These are phyloP conservation scores for Xylota segnis DNA, from an alignment of 2,888 invertebrate genomes.

Conservation along the genomic window DNA sequence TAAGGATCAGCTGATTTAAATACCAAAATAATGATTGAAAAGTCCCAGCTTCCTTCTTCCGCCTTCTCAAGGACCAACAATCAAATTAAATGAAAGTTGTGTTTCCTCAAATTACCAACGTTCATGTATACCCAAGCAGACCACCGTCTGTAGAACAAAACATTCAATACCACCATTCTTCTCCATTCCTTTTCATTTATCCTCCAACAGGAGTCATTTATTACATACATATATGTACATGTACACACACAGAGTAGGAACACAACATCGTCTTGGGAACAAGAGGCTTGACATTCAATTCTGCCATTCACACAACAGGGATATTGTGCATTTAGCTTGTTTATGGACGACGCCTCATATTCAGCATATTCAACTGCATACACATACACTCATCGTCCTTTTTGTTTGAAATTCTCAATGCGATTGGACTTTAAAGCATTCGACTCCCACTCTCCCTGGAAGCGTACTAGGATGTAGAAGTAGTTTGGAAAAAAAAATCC, in stretches of 20 bases:
- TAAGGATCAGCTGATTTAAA: neutral
- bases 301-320: neutral
- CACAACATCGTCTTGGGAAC: conserved; percentile 8
- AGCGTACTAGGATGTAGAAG: neutral
- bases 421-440: conserved; percentile 7
- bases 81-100: conserved; percentile 33
- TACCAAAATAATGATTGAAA: neutral
- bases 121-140: neutral
- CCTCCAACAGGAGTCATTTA: conserved; percentile 26
- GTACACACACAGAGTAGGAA: neutral
- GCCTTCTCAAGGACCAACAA: conserved; percentile 4
- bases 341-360: conserved; percentile 6
- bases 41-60: neutral
- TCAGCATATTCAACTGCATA: neutral
- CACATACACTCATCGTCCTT: conserved; percentile 17
- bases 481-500: neutral
- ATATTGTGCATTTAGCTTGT: conserved; percentile 13
- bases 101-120: conserved; percentile 49
- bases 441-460: neutral
- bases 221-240: neutral
- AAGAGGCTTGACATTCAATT: conserved; percentile 2
- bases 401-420: conserved; percentile 20
- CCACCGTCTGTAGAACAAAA: conserved; percentile 10
- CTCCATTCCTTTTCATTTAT: conserved; percentile 35
- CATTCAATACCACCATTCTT: conserved; percentile 12